phyloP scores from a whole-genome alignment of 2,888 invertebrate genomes.

The Anoncus sp. region DNA sequence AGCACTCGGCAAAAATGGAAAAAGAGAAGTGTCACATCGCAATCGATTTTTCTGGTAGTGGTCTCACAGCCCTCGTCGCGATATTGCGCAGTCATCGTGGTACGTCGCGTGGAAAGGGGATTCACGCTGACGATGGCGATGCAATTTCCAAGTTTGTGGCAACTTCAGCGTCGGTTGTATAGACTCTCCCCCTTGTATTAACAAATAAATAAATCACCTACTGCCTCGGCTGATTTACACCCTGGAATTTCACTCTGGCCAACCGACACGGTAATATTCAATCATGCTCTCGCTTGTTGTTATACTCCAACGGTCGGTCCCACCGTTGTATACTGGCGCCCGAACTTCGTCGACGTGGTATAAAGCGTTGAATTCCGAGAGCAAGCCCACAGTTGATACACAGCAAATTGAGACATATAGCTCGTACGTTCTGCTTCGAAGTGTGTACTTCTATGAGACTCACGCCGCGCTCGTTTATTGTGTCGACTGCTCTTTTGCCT shows the following conservation, averaged over 20 bases:
- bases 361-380: slow-evolving; percentile 35
- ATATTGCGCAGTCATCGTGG: slow-evolving; percentile 35
- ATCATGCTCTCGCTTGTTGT: slow-evolving; percentile 55
- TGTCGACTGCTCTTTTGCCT: slow-evolving; percentile 29
- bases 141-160: slow-evolving; percentile 68
- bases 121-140: slow-evolving; percentile 36
- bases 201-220: slow-evolving; percentile 72
- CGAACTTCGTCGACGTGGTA: slow-evolving; percentile 40
- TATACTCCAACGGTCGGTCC: slow-evolving; percentile 10
- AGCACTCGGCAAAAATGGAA: slow-evolving; percentile 51
- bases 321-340: slow-evolving; percentile 4
- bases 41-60: slow-evolving; percentile 41
- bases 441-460: slow-evolving; percentile 38
- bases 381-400: slow-evolving; percentile 39
- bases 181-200: slow-evolving; percentile 60
- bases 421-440: slow-evolving; percentile 48
- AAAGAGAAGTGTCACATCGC: slow-evolving; percentile 27
- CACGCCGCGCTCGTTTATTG: slow-evolving; percentile 41
- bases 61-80: neutral
- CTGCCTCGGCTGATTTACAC: slow-evolving; percentile 63
- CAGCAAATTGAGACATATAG: slow-evolving; percentile 65
- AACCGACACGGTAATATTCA: slow-evolving; percentile 53
- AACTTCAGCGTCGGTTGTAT: slow-evolving; percentile 25
- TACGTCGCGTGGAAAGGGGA: slow-evolving; percentile 33
- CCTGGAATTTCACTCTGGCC: slow-evolving; percentile 53